A percentile compares a stretch with the other conserved stretches of the same genome.
phyloP scores from a whole-genome alignment of 1,140 invertebrate species.

The Frieseomelitta varia region DNA sequence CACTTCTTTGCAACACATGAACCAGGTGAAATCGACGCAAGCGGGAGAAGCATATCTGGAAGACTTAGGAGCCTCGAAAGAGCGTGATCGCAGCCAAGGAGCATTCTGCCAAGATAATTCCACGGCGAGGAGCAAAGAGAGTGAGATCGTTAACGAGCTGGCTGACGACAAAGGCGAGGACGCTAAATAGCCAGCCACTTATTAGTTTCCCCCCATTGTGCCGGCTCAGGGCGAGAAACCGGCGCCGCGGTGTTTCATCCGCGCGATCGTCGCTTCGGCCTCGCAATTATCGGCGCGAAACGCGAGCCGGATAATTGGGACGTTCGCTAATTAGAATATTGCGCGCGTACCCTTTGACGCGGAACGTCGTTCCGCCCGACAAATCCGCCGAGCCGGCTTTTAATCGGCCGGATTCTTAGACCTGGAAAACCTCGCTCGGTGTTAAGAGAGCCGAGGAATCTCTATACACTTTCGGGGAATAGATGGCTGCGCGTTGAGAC shows the following conservation, averaged over 20 bases:
- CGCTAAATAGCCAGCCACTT: slow-evolving; percentile 28
- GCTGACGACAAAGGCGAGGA: slow-evolving; percentile 25
- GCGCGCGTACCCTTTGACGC: slow-evolving; percentile 54
- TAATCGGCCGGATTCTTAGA: background rate
- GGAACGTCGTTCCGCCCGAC: slow-evolving; percentile 32
- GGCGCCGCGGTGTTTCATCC: slow-evolving; percentile 44
- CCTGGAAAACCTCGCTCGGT: background rate
- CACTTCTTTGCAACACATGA: too few species aligned
- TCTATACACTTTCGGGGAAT: too few species aligned
- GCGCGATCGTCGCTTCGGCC: slow-evolving; percentile 53
- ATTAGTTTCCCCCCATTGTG: slow-evolving; percentile 44
- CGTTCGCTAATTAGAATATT: slow-evolving; percentile 70
- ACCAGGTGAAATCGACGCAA: background rate
- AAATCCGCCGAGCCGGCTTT: slow-evolving; percentile 28
- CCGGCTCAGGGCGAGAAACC: slow-evolving; percentile 19
- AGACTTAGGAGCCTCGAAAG: background rate
- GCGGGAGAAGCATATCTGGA: background rate
- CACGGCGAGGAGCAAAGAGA: background rate
- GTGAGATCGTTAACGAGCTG: slow-evolving; percentile 5
- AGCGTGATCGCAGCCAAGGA: too few species aligned
- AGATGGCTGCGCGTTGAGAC: too few species aligned
- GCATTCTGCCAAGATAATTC: slow-evolving; percentile 8
- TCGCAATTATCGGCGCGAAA: slow-evolving; percentile 67
- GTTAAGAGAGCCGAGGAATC: too few species aligned
- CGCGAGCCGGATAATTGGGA: slow-evolving; percentile 67